Evolutionary conservation across 2,888 invertebrate species (phyloP).

Genomic region (Machimus atricapillus): DNA sequence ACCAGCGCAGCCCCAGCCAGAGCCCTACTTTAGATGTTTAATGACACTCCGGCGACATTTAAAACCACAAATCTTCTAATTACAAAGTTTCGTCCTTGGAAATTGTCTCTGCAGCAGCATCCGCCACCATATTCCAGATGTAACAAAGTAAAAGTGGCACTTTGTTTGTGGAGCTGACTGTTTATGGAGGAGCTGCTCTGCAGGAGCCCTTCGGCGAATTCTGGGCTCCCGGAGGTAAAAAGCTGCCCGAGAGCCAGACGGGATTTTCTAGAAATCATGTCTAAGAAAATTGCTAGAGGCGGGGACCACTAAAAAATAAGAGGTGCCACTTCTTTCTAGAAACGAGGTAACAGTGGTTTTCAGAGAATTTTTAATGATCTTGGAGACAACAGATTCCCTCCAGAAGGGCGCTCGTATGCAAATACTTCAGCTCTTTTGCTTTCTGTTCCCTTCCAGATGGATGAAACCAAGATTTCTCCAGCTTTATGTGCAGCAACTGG

Average conservation of each 20-base stretch:
- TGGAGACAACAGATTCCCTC: neutral
- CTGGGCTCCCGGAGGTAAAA: neutral
- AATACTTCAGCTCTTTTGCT: neutral
- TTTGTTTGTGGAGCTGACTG: conserved; percentile 4
- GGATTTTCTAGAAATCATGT: neutral
- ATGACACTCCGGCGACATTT: conserved; percentile 19
- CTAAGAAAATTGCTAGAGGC: neutral
- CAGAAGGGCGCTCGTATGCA: neutral
- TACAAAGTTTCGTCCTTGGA: conserved; percentile 13
- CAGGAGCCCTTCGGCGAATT: neutral
- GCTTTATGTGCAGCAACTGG: neutral
- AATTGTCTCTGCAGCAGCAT: neutral
- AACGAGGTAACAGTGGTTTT: neutral
- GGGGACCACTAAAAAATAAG: neutral
- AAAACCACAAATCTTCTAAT: conserved; percentile 30
- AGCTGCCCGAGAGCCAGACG: neutral
- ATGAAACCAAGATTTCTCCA: neutral
- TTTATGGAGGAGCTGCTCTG: neutral
- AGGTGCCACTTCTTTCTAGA: neutral
- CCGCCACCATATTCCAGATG: conserved; percentile 1
- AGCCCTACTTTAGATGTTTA: neutral
- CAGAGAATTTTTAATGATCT: neutral
- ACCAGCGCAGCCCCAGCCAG: neutral
- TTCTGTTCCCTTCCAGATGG: neutral
- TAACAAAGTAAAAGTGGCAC: conserved; percentile 13